A percentile compares a stretch with the other conserved stretches of the same genome.
Evolutionary conservation across 2,888 invertebrate species (phyloP).

Genomic region (Labia minor): DNA sequence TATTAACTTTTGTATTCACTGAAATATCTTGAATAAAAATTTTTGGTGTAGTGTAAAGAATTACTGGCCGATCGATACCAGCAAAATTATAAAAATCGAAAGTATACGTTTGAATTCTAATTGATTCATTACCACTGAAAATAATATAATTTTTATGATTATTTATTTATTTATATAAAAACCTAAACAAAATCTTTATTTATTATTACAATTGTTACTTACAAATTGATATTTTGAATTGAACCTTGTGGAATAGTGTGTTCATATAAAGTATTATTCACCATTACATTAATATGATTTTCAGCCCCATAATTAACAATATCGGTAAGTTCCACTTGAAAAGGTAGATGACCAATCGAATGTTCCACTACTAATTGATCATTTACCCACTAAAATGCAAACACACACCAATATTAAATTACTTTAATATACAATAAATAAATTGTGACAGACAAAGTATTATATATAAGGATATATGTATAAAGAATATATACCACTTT

Average conservation of each 20-base stretch:
- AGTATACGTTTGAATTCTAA: constrained; percentile 62
- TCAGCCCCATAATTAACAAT: constrained; percentile 52
- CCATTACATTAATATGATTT: constrained; percentile 79
- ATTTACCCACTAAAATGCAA: constrained; percentile 82
- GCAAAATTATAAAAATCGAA: constrained; percentile 99
- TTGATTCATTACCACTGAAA: constrained; percentile 48
- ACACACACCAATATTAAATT: no score
- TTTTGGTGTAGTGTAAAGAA: constrained; percentile 75
- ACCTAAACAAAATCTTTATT: neutral
- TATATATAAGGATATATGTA: constrained; percentile 31
- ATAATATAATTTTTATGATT: neutral
- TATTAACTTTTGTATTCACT: constrained; percentile 35
- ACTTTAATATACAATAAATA: no score
- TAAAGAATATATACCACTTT: no score
- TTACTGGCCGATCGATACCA: constrained; percentile 88
- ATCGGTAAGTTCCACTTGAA: constrained; percentile 64
- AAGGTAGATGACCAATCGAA: constrained; percentile 92
- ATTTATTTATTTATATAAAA: no score
- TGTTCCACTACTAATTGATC: constrained; percentile 69
- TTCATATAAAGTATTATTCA: constrained; percentile 81
- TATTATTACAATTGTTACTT: constrained; percentile 27
- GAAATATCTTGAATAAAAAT: constrained; percentile 76
- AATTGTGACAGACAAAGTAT: no score
- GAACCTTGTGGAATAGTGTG: constrained; percentile 86
- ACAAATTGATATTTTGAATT: constrained; percentile 48